Percentiles rank a stretch among this genome's conserved stretches.
Evolutionary conservation across 1,140 invertebrate genomes (phyloP).

Genomic region (Eupristina koningsbergeri): DNA sequence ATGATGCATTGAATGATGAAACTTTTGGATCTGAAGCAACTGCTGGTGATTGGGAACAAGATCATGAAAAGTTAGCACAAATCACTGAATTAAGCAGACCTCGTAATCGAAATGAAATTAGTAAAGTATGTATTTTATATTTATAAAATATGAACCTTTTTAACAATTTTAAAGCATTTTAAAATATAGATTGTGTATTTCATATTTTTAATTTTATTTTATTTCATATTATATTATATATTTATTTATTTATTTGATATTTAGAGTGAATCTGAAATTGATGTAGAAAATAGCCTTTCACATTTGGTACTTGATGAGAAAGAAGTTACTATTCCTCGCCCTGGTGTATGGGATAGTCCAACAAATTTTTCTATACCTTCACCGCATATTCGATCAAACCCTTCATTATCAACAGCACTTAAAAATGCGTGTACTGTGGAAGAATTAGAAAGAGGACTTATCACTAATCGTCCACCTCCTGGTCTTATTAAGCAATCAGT

Average conservation of each 20-base stretch:
- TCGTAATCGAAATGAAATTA: conserved; percentile 60
- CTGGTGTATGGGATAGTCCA: conserved; percentile 73
- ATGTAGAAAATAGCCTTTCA: conserved; percentile 73
- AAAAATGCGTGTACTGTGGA: conserved; percentile 75
- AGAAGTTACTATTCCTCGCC: conserved; percentile 71
- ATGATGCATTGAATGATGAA: conserved; percentile 92
- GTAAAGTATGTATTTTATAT: conserved; percentile 53
- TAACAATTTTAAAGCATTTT: too few species aligned
- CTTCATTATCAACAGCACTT: conserved; percentile 57
- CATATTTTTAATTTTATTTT: too few species aligned
- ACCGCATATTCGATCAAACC: conserved; percentile 54
- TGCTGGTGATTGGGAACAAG: conserved; percentile 82
- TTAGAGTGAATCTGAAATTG: conserved; percentile 66
- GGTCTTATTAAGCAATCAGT: conserved; percentile 59
- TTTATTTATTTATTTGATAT: not conserved
- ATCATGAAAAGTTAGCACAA: conserved; percentile 80
- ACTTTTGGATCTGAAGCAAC: conserved; percentile 86
- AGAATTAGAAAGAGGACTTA: conserved; percentile 74
- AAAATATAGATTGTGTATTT: too few species aligned
- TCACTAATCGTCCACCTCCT: conserved; percentile 69
- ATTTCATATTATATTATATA: too few species aligned
- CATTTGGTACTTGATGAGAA: conserved; percentile 76
- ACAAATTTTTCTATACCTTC: conserved; percentile 62
- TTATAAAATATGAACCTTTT: not conserved
- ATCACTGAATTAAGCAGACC: conserved; percentile 74